Base-by-base conservation (phyloP, 2,113 vertebrate genomes). In the Charina bottae region DNA sequence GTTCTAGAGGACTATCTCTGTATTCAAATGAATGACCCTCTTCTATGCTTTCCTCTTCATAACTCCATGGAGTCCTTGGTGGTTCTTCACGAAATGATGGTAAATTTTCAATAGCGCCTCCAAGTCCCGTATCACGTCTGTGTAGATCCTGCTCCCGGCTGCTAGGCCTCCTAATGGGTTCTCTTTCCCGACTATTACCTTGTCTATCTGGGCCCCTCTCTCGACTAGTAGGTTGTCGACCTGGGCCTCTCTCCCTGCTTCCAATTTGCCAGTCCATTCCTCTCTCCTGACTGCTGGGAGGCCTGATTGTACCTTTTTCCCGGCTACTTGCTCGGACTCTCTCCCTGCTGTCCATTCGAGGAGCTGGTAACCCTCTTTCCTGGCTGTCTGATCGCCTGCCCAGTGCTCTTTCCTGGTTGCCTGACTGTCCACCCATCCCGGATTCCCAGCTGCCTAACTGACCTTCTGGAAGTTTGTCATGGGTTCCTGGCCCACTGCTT, bases 1-100 rank as follows among this genome's bases (percentile, higher is more conserved):
- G 95, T 0, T 97, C 98, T 87, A 98, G 93, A 0, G 97, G 97
- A n/a, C 97, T 97, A 59, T 96, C 88, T 97, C 93, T 97, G 95
- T 89, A 97, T 96, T 96, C 98, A 92, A 97, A 92, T 85, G 96
- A 94, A 93, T 95, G 98, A 90, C 98, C 97, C 83, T 98, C 97
- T 33, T 97, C 96, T 97, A 95, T 98, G 93, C 96, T 97, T 94
- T 95, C 98, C 94, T 96, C 98, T 96, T 98, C 98, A 97, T 97
- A 96, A 88, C 96, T 95, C 97, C 98, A 97, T 33, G 97, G 95
- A 95, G 95, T 94, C 90, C 97, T 96, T 46, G 94, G 83, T 21
- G 96, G 83, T 54, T 97, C 97, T 91, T 97, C 97, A 92, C 97
- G 96, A 94, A 97, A 98, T 0, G 96, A 93, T 95, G 97, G 96